phyloP scores from a whole-genome alignment of 1,140 invertebrate species.

The Euwallacea fornicatus region DNA sequence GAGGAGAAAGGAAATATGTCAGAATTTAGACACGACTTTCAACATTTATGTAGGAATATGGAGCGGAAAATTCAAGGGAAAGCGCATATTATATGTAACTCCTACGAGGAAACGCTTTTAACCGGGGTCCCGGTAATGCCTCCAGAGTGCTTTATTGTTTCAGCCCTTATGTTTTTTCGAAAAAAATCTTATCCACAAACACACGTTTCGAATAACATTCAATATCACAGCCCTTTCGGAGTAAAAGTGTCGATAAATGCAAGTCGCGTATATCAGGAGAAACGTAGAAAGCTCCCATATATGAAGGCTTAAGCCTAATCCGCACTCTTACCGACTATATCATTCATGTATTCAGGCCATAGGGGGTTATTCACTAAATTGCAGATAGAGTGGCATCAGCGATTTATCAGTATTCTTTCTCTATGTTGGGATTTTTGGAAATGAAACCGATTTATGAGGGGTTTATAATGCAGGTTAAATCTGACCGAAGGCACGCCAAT shows the following conservation, averaged over 20 bases:
- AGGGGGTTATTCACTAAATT: constrained; percentile 12
- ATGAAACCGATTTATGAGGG: no score
- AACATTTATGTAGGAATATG: constrained; percentile 25
- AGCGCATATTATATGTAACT: constrained; percentile 1
- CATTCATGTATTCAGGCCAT: constrained; percentile 16
- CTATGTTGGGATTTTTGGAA: no score
- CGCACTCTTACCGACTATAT: constrained; percentile 16
- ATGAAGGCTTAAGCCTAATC: constrained; percentile 15
- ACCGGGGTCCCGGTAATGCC: constrained; percentile 2
- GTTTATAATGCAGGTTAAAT: no score
- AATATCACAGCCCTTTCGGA: background rate
- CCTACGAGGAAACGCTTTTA: constrained; percentile 31
- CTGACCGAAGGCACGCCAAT: no score
- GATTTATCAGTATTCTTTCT: constrained; percentile 19
- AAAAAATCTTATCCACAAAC: constrained; percentile 1
- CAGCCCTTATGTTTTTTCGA: background rate
- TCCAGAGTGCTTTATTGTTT: constrained; percentile 19
- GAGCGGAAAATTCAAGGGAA: constrained; percentile 22
- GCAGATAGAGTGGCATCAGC: background rate
- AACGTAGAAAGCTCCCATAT: constrained; percentile 5
- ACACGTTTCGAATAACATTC: background rate
- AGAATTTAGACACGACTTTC: constrained; percentile 27
- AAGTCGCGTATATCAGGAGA: constrained; percentile 10
- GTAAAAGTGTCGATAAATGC: constrained; percentile 20
- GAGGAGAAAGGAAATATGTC: constrained; percentile 22